Evolutionary conservation across 2,888 invertebrate genomes (phyloP), one percentile per base, ranked within the genome.

Genomic region (Aplocera efformata): DNA sequence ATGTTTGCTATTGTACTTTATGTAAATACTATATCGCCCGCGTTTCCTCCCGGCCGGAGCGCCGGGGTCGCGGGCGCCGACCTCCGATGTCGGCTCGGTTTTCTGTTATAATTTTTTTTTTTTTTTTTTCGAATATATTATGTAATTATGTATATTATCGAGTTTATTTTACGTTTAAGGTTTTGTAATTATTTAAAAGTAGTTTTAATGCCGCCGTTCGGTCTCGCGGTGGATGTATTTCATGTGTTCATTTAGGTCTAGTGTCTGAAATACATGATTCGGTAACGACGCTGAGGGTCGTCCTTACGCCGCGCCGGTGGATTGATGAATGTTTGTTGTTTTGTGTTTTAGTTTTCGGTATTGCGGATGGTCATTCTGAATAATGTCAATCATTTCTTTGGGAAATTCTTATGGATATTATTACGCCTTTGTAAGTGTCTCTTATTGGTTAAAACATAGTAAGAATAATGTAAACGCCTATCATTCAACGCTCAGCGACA

Each of bases 141-240:
- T 88, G 85, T 86, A 86, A 85, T 85, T 86, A 85, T 88, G 86
- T 88, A 86, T 81, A 88, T 79, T 88, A 79, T 62, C 82, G 82
- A 86, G 82, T 86, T 88, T 84, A 85, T 84, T 79, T 79, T 82
- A 79, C 64, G 72, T 81, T 80, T 81, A 83, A 77, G 79, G 76
- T 66, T 72, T 17, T 84, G 84, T 84, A 85, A 85, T 84, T 85
- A 85, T 84, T 82, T 81, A 82, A 81, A 58, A 53, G 68, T 78
- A 80, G 77, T 62, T 68, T 67, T 66, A 70, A 17, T 53, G 64
- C 72, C 69, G 71, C 66, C 73, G 77, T 62, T 70, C 58, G 62
- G 67, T 61, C 61, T 72, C 72, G 69, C 68, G 77, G 64, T 75
- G 74, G 75, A 74, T 75, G 83, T 85, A 81, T 83, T 82, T 82